These are phyloP conservation scores for Tribolium freemani DNA, from an alignment of 2,888 invertebrate genomes.

Conservation along the genomic window DNA sequence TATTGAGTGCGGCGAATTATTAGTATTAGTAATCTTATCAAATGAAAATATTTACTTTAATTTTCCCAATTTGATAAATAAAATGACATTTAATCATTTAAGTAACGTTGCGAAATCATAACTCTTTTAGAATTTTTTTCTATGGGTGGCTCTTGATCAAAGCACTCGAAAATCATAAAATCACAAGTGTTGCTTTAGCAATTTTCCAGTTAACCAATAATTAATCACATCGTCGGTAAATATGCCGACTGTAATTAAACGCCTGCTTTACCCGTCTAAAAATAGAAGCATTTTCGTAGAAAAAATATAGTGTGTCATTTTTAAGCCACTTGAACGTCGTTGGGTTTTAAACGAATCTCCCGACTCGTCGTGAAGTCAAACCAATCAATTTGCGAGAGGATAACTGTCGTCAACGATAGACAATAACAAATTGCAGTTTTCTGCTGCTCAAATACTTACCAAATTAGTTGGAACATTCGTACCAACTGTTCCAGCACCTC, in stretches of 20 bases:
- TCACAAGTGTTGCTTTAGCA: too few species aligned
- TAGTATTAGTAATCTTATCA: not conserved
- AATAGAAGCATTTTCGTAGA: too few species aligned
- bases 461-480: not conserved
- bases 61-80: not conserved
- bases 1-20: not conserved
- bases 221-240: too few species aligned
- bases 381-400: conserved; percentile 1
- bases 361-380: not conserved
- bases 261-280: too few species aligned
- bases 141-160: too few species aligned
- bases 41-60: not conserved
- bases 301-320: not conserved
- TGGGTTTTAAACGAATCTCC: not conserved
- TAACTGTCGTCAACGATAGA: conserved; percentile 2
- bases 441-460: not conserved
- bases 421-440: conserved; percentile 8
- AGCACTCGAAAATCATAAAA: too few species aligned
- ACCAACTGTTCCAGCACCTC: not conserved
- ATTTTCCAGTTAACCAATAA: too few species aligned
- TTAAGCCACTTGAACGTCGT: not conserved
- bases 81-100: not conserved
- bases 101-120: not conserved
- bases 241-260: too few species aligned
- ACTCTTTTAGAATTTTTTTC: not conserved